Percentiles rank a stretch among this genome's conserved stretches.
Evolutionary conservation across 1,140 invertebrate species (phyloP).

Genomic region (Polyergus mexicanus): DNA sequence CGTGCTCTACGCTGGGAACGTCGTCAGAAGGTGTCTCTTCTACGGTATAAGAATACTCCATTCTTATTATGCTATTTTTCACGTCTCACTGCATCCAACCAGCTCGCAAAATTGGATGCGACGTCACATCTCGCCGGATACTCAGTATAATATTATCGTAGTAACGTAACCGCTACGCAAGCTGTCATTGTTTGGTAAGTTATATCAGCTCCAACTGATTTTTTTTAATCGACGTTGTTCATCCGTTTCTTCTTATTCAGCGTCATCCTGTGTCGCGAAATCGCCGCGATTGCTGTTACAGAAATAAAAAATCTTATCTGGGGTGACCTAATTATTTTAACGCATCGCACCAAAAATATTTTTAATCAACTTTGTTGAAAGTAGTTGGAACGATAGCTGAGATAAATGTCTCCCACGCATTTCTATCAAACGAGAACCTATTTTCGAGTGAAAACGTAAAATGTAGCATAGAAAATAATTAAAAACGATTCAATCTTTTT

Average conservation of each 20-base stretch:
- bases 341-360: constrained; percentile 57
- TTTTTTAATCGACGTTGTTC: constrained; percentile 63
- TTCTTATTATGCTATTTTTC: constrained; percentile 61
- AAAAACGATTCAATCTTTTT: constrained; percentile 9
- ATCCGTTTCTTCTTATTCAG: constrained; percentile 60
- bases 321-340: constrained; percentile 76
- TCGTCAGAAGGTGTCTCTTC: constrained; percentile 72
- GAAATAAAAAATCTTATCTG: constrained; percentile 68
- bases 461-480: not conserved
- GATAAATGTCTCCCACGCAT: constrained; percentile 55
- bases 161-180: constrained; percentile 53
- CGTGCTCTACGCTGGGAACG: constrained; percentile 75
- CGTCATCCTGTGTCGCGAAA: constrained; percentile 37
- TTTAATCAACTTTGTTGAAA: constrained; percentile 67
- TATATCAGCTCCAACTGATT: constrained; percentile 17
- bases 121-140: constrained; percentile 50
- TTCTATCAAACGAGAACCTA: constrained; percentile 36
- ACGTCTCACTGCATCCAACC: not conserved
- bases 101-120: constrained; percentile 21
- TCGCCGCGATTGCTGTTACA: constrained; percentile 42
- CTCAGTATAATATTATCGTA: constrained; percentile 29
- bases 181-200: constrained; percentile 62
- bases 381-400: constrained; percentile 61
- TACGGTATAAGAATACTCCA: constrained; percentile 77
- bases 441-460: constrained; percentile 3